These are phyloP conservation scores for Mactromeris polynyma DNA, from an alignment of 2,888 invertebrate genomes.

Conservation along the genomic window DNA sequence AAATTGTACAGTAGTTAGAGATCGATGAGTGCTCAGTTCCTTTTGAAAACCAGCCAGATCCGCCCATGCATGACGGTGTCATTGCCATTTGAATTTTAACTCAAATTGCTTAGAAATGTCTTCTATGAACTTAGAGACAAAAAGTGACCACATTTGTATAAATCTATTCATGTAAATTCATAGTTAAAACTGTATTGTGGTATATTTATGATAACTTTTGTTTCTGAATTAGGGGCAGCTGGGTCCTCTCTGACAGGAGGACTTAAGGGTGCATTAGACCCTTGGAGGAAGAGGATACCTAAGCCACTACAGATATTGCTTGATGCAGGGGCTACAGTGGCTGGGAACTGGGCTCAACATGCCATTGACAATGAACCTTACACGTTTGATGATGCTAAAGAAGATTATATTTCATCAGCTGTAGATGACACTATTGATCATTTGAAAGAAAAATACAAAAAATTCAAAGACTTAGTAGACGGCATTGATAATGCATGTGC, in stretches of 20 bases:
- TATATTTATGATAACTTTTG: background rate
- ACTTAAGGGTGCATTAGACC: conserved; percentile 15
- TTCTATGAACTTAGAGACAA: too few relatives aligned
- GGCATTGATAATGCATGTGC: background rate
- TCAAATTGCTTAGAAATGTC: too few relatives aligned
- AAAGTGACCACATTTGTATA: too few relatives aligned
- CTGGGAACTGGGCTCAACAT: background rate
- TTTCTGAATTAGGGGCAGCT: conserved; percentile 25
- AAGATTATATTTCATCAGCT: conserved; percentile 4
- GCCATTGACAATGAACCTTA: conserved; percentile 24
- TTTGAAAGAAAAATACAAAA: background rate
- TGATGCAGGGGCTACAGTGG: conserved; percentile 12
- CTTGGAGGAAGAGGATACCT: background rate
- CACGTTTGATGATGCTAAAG: background rate
- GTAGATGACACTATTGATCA: conserved; percentile 1
- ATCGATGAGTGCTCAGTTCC: too few relatives aligned
- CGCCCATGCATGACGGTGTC: too few relatives aligned
- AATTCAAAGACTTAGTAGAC: background rate
- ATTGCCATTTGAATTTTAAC: too few relatives aligned
- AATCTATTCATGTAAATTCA: background rate
- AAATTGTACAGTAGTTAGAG: too few relatives aligned
- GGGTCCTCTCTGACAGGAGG: conserved; percentile 24
- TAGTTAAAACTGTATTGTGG: background rate
- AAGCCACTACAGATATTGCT: background rate
- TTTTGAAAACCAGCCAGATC: too few relatives aligned